Evolutionary conservation across 2,113 vertebrate species (phyloP).

Genomic region (Capreolus pygargus): DNA sequence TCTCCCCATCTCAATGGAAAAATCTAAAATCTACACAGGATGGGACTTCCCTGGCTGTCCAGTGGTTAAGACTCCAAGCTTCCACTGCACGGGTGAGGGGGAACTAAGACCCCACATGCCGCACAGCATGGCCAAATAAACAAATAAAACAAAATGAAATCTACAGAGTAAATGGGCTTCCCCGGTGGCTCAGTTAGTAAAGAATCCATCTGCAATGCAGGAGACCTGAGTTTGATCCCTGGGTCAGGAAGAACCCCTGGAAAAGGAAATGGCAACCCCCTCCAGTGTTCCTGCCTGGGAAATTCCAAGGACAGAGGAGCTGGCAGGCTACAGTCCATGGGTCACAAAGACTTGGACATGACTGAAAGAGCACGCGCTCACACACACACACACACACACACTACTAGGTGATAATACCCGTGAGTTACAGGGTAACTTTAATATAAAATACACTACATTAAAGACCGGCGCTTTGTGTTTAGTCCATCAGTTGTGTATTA

Average conservation of each 20-base stretch:
- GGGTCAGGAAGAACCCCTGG: neutral
- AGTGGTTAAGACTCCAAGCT: neutral
- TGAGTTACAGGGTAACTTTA: neutral
- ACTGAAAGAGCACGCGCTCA: fast-evolving
- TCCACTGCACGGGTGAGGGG: neutral
- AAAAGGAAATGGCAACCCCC: neutral
- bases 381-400: too few relatives aligned
- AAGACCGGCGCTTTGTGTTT: fast-evolving
- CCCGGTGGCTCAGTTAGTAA: neutral
- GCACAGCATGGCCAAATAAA: neutral
- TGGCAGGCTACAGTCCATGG: neutral
- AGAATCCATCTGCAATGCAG: neutral
- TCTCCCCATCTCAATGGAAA: neutral
- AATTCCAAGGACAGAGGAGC: neutral
- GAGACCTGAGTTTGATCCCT: neutral
- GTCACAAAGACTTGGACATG: neutral
- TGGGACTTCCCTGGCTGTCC: neutral
- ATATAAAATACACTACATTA: neutral
- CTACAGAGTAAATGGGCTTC: neutral
- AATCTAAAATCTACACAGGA: neutral
- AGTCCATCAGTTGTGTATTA: neutral
- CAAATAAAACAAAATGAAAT: neutral
- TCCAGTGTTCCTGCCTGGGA: neutral
- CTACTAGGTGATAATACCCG: neutral
- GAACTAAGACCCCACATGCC: neutral